phyloP scores from a whole-genome alignment of 2,797 vertebrate genomes.

The Allobates femoralis region DNA sequence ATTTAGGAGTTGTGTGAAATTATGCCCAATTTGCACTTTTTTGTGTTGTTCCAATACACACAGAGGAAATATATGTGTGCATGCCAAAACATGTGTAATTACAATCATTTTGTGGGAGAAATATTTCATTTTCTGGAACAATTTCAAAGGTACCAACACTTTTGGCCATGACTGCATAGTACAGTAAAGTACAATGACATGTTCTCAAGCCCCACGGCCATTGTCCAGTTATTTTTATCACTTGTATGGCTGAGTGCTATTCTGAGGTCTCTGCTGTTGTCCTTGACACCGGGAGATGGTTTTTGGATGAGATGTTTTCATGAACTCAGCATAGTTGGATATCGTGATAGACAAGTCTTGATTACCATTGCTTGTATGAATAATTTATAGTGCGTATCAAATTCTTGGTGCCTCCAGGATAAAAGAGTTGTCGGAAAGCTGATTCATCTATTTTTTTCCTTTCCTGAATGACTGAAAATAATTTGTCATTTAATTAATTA shows the following conservation, averaged over 20 bases:
- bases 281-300: conserved; percentile 23
- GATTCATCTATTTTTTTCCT: conserved; percentile 38
- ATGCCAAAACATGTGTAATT: no score
- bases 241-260: background rate
- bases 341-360: conserved; percentile 34
- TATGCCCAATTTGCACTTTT: no score
- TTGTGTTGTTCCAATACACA: no score
- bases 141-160: no score
- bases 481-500: conserved; percentile 10
- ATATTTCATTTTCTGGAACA: no score
- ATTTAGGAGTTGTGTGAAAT: background rate
- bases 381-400: conserved; percentile 41
- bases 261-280: background rate
- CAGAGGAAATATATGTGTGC: no score
- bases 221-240: background rate
- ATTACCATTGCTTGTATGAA: conserved; percentile 26
- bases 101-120: no score
- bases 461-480: background rate
- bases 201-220: background rate
- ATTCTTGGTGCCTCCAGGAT: background rate
- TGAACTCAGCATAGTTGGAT: conserved; percentile 42
- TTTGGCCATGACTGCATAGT: no score
- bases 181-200: background rate
- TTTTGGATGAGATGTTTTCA: conserved; percentile 6
- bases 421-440: conserved; percentile 7